A percentile compares a stretch with the other conserved stretches of the same genome.
These are phyloP conservation scores for Syrista parreyssii DNA, from an alignment of 2,888 invertebrate genomes.

Conservation along the genomic window DNA sequence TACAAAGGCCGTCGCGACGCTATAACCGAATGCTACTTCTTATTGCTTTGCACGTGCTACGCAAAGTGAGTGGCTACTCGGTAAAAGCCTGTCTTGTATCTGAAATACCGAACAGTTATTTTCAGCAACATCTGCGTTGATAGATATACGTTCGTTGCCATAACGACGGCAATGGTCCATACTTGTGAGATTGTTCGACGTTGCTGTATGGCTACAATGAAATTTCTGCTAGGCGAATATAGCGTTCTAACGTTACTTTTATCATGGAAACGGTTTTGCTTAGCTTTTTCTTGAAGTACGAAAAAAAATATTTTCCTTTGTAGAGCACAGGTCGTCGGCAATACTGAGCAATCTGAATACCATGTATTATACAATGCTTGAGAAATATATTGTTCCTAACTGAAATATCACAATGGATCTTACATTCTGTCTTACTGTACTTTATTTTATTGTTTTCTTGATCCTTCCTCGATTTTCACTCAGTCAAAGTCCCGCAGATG, in stretches of 20 bases:
- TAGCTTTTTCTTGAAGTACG: neutral
- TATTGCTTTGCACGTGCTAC: neutral
- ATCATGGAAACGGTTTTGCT: neutral
- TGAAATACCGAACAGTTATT: slow-evolving; percentile 44
- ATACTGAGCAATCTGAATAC: no score
- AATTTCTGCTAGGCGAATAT: neutral
- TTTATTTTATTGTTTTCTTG: neutral
- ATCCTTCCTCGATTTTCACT: neutral
- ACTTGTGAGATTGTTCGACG: neutral
- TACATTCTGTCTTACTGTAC: neutral
- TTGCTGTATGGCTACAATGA: neutral
- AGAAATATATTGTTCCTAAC: no score
- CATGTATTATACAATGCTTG: no score
- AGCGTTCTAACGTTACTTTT: neutral
- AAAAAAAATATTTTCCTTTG: slow-evolving; percentile 5
- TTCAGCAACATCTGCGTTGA: slow-evolving; percentile 21
- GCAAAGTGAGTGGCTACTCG: neutral
- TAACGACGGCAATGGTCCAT: slow-evolving; percentile 10
- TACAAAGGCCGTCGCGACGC: neutral
- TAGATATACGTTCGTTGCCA: slow-evolving; percentile 11
- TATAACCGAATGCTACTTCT: neutral
- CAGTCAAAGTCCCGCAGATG: neutral
- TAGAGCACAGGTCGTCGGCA: slow-evolving; percentile 3
- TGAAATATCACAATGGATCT: no score
- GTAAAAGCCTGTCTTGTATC: neutral